A percentile compares a stretch with the other conserved stretches of the same genome.
Evolutionary conservation across 2,888 invertebrate genomes (phyloP).

Genomic region (Lepidochrysops patricia): DNA sequence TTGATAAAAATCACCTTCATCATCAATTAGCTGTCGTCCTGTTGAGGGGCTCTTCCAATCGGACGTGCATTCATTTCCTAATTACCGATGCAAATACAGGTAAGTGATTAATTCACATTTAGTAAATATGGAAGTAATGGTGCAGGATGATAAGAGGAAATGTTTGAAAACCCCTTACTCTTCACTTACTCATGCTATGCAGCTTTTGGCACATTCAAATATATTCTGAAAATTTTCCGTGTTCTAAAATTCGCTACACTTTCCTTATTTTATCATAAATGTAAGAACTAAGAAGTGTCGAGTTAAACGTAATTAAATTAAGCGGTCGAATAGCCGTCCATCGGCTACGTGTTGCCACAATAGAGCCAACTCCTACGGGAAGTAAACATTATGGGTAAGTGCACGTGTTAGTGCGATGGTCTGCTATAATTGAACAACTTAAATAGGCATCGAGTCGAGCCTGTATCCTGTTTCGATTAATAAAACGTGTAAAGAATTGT

Average conservation of each 20-base stretch:
- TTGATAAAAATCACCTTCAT: not conserved
- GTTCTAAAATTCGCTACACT: no score
- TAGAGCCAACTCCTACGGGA: constrained; percentile 33
- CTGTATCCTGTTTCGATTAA: constrained; percentile 12
- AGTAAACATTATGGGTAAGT: constrained; percentile 31
- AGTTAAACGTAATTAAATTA: not conserved
- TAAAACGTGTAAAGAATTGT: constrained; percentile 13
- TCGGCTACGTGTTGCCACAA: constrained; percentile 32
- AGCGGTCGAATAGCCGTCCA: constrained; percentile 20
- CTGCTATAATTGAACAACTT: constrained; percentile 14
- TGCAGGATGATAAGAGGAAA: not conserved
- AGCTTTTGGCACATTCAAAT: no score
- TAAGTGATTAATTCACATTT: not conserved
- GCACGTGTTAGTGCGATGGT: constrained; percentile 32
- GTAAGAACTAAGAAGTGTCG: no score
- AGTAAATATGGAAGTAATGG: not conserved
- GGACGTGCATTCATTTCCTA: not conserved
- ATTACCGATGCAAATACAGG: not conserved
- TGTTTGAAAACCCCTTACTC: no score
- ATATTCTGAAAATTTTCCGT: no score
- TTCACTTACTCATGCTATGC: no score
- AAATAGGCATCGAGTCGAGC: constrained; percentile 14
- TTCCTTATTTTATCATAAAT: no score
- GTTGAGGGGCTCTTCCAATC: not conserved
- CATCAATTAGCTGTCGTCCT: not conserved